phyloP scores from a whole-genome alignment of 2,797 vertebrate species.

The Brachyalestes nurse region DNA sequence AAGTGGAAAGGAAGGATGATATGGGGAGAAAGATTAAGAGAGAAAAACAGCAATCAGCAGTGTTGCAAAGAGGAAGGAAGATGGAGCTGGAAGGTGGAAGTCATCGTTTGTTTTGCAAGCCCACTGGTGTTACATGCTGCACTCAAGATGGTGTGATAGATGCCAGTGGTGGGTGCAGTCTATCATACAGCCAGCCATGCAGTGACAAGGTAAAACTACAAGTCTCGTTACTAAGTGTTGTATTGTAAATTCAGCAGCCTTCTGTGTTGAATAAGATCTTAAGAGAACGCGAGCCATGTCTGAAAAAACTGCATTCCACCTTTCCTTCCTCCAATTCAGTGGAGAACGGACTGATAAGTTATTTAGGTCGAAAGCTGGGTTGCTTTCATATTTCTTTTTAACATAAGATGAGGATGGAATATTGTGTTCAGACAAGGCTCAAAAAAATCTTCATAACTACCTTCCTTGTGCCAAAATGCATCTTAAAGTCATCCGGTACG shows the following conservation, averaged over 20 bases:
- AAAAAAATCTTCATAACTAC: slow-evolving; percentile 15
- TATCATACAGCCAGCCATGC: slow-evolving; percentile 73
- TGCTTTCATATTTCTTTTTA: slow-evolving; percentile 1
- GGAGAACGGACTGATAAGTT: slow-evolving; percentile 5
- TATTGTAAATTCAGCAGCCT: slow-evolving; percentile 1
- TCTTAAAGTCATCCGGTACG: background rate
- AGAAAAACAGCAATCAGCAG: slow-evolving; percentile 67
- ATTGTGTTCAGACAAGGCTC: slow-evolving; percentile 22
- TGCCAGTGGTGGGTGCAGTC: slow-evolving; percentile 57
- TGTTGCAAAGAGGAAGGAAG: slow-evolving; percentile 60
- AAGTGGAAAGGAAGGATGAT: slow-evolving; percentile 63
- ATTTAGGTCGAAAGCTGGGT: background rate
- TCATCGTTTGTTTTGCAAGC: slow-evolving; percentile 62
- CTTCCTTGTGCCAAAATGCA: slow-evolving; percentile 14
- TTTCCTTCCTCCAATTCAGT: slow-evolving; percentile 21
- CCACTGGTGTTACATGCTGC: slow-evolving; percentile 73
- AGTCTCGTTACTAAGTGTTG: slow-evolving; percentile 52
- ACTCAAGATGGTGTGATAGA: slow-evolving; percentile 57
- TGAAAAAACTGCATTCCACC: slow-evolving; percentile 36
- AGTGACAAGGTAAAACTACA: slow-evolving; percentile 65
- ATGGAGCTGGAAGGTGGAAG: slow-evolving; percentile 65
- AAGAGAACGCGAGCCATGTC: slow-evolving; percentile 25
- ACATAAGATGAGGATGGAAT: slow-evolving; percentile 14
- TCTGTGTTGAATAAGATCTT: slow-evolving; percentile 33
- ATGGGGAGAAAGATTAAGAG: slow-evolving; percentile 63